Percentiles rank a stretch among this genome's conserved stretches.
These are phyloP conservation scores for Flexamia atlantica DNA, from an alignment of 2,888 invertebrate genomes.

Conservation along the genomic window DNA sequence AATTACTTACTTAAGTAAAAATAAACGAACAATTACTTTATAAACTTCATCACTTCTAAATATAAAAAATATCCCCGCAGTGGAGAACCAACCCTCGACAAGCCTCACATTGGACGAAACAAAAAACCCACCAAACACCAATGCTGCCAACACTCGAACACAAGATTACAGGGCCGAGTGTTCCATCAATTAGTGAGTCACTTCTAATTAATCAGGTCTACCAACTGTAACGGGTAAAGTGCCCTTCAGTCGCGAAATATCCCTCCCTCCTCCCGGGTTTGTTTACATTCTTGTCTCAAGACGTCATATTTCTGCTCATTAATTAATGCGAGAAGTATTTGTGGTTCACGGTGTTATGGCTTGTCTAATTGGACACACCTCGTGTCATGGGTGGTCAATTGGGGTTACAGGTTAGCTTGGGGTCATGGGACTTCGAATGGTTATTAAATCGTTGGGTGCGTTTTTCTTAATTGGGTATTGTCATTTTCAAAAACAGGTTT, in stretches of 20 bases:
- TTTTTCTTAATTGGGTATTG: no score
- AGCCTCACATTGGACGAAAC: neutral
- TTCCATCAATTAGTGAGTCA: slow-evolving; percentile 54
- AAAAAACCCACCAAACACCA: slow-evolving; percentile 2
- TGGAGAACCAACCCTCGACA: neutral
- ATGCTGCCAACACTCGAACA: slow-evolving; percentile 17
- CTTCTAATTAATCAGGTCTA: slow-evolving; percentile 57
- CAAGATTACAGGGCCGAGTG: slow-evolving; percentile 50
- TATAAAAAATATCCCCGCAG: no score
- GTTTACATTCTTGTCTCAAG: slow-evolving; percentile 59
- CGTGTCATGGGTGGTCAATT: neutral
- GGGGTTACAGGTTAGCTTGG: no score
- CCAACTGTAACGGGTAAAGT: slow-evolving; percentile 57
- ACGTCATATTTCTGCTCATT: slow-evolving; percentile 55
- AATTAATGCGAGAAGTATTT: slow-evolving; percentile 8
- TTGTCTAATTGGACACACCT: slow-evolving; percentile 45
- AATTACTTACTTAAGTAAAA: no score
- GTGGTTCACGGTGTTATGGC: neutral
- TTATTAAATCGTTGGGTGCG: no score
- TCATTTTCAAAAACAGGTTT: no score
- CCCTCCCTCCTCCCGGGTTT: slow-evolving; percentile 29
- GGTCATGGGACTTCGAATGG: no score
- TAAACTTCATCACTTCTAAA: no score
- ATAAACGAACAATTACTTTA: no score
- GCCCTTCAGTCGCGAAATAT: slow-evolving; percentile 51